Base-by-base conservation (phyloP, 2,113 vertebrate genomes). In the Ictalurus furcatus region DNA sequence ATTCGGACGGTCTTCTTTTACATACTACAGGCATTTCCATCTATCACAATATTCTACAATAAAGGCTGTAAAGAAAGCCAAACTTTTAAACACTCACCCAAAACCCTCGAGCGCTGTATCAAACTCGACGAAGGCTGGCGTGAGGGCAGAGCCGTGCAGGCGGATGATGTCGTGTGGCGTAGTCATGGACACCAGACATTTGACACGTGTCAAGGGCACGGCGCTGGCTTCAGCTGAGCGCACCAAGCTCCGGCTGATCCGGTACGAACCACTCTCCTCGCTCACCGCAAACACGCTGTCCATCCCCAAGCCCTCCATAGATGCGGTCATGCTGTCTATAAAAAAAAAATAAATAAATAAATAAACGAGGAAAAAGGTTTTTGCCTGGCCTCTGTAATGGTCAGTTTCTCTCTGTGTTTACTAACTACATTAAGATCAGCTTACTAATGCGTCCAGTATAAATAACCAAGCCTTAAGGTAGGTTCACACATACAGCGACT, bases 151-250 rank as follows among this genome's bases (percentile, higher is more conserved):
- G 0, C 98, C 98, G 0, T 99, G 98, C 91, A 99, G 97, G 86
- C 98, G 97, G 94, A 99, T 99, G 94, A 99, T 99, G 92, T 99
- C 98, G 4, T 99, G 98, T 6, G 98, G 98, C 25, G 98, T 99
- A 65, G 98, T 99, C 98, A 99, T 99, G 92, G 98, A 99, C 83
- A 99, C 98, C 92, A 99, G 96, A 91, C 98, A 99, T 92, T 99
- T 99, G 86, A 99, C 98, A 63, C 98, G 96, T 0, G 98, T 99
- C 89, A 99, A 95, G 71, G 98, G 98, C 12, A 99, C 98, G 1
- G 98, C 98, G 94, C 97, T 98, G 93, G 96, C 98, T 96, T 99
- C 98, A 21, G 97, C 96, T 6, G 98, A 98, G 90, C 99, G 98
- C 25, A 99, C 97, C 87, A 99, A 95, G 93, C 98, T 99, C 91